Evolutionary conservation across 2,113 vertebrate species (phyloP), one percentile per base, ranked within the genome.

Genomic region (Gasterosteus aculeatus): DNA sequence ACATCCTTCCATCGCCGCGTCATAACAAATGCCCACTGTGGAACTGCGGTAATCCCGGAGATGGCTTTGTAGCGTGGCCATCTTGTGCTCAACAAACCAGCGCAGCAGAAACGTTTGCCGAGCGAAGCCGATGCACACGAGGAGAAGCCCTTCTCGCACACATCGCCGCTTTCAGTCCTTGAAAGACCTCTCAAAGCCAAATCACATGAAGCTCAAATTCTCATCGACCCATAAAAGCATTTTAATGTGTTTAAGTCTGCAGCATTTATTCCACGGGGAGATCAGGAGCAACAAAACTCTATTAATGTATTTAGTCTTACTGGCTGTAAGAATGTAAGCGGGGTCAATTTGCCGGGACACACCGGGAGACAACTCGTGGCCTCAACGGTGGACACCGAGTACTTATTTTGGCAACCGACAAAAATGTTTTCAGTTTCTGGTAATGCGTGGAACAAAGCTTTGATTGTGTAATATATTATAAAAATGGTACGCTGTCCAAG

Each of bases 221-320:
- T 54, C 64, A 86, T 91, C 64, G 82, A 90, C 64, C 84, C 46
- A 53, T 92, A 58, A 89, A 83, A 88, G 83, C 78, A 69, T 88
- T 74, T 69, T 83, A 86, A 89, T 85, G 41, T 64, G 72, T 87
- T 90, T 82, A 84, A 35, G 62, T 70, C 75, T 77, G 73, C 57
- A 54, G 56, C 31, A 38, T 85, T 76, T 82, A 62, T 83, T 80
- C 67, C 80, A 54, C 47, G 61, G 29, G 59, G 47, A n/a, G 39
- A 49, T 56, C 69, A n/a, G 29, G 59, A 69, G 33, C 0, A n/a
- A 47, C 39, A 73, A 63, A 58, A 44, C 47, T 46, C 31, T 64
- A n/a, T 68, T 70, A 66, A 84, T 79, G 59, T 72, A 53, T 83
- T 83, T 66, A 67, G 35, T 58, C 31, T 59, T 19, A 54, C 56